Evolutionary conservation across 2,888 invertebrate genomes (phyloP).

Genomic region (Aphrophora alni): DNA sequence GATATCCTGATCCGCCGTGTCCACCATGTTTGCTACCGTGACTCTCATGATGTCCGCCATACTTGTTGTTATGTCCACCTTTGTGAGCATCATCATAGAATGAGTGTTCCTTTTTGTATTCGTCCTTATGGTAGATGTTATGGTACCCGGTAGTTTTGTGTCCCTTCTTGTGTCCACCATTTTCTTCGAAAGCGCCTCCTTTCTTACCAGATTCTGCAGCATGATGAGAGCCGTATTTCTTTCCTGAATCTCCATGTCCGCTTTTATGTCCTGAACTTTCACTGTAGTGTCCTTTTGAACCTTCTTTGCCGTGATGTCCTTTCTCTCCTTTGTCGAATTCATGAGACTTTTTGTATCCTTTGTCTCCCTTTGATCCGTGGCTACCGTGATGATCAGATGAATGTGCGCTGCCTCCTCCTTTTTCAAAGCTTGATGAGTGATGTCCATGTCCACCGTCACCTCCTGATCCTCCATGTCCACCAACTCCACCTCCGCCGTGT

Average conservation of each 20-base stretch:
- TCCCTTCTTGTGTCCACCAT: constrained; percentile 76
- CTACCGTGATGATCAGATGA: constrained; percentile 63
- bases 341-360: constrained; percentile 68
- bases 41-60: constrained; percentile 77
- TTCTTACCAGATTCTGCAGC: constrained; percentile 70
- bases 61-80: constrained; percentile 75
- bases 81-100: constrained; percentile 88
- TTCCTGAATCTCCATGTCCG: constrained; percentile 66
- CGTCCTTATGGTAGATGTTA: constrained; percentile 81
- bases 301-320: constrained; percentile 72
- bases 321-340: constrained; percentile 67
- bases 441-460: constrained; percentile 35
- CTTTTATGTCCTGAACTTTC: constrained; percentile 69
- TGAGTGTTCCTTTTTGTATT: constrained; percentile 77
- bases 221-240: constrained; percentile 69
- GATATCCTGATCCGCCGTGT: constrained; percentile 78
- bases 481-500: not conserved
- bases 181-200: constrained; percentile 72
- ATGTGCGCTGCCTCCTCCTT: constrained; percentile 64
- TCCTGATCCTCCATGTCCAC: not conserved
- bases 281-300: constrained; percentile 67
- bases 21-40: constrained; percentile 74
- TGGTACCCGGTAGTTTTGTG: constrained; percentile 79
- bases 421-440: constrained; percentile 44
- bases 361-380: constrained; percentile 67